Evolutionary conservation across 1,140 invertebrate species (phyloP).

Genomic region (Ceratitis capitata): DNA sequence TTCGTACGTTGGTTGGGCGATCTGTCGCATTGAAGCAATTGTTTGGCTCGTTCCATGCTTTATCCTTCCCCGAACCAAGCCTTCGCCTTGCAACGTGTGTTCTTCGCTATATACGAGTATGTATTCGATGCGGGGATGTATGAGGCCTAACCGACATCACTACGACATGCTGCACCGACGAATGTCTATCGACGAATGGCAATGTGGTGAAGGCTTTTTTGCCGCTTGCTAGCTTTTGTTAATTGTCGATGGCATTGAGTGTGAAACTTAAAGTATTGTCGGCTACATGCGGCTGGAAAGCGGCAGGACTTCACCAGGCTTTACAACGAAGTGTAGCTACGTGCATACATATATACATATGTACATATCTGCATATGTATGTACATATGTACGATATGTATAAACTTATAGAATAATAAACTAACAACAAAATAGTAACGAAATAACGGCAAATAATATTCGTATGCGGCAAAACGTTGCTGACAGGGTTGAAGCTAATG

Average conservation of each 20-base stretch:
- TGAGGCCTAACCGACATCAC: not conserved
- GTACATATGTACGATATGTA: too few species aligned
- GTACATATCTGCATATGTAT: too few species aligned
- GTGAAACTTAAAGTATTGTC: not conserved
- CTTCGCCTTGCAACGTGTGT: not conserved
- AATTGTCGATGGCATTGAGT: not conserved
- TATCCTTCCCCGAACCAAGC: not conserved
- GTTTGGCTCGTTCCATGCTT: not conserved
- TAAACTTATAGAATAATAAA: not conserved
- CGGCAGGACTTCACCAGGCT: not conserved
- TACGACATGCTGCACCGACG: not conserved
- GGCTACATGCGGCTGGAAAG: not conserved
- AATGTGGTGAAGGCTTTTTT: slow-evolving; percentile 6
- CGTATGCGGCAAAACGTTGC: not conserved
- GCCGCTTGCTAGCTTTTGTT: not conserved
- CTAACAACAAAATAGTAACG: not conserved
- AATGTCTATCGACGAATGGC: not conserved
- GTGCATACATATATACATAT: too few species aligned
- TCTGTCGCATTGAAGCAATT: not conserved
- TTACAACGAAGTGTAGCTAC: not conserved
- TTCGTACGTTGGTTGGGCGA: not conserved
- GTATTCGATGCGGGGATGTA: too few species aligned
- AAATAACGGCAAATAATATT: not conserved
- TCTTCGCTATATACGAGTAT: not conserved
- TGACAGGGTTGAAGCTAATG: too few species aligned